Percentiles rank a stretch among this genome's conserved stretches.
Evolutionary conservation across 2,113 vertebrate species (phyloP).

Genomic region (Solenodon paradoxus): DNA sequence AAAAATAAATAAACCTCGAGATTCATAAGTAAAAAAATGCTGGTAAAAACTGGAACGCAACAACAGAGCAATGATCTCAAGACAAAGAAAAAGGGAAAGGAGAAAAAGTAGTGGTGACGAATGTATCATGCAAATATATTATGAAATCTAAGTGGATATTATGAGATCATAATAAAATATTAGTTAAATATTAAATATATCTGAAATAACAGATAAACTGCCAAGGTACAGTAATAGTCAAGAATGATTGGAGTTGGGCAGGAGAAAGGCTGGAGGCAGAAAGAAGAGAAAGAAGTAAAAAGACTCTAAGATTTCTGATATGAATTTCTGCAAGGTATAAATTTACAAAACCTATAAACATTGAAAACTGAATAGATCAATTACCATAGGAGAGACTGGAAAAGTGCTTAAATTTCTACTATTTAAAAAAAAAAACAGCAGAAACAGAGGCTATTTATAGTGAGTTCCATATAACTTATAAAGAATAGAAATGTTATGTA

Average conservation of each 20-base stretch:
- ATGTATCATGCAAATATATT: not conserved
- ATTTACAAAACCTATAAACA: not conserved
- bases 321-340: not conserved
- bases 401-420: not conserved
- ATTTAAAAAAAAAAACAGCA: not conserved
- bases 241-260: not conserved
- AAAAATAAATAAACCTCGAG: not conserved
- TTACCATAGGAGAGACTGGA: not conserved
- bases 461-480: not conserved
- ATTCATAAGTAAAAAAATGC: not conserved
- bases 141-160: not conserved
- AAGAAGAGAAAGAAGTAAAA: not conserved
- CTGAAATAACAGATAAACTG: not conserved
- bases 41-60: not conserved
- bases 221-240: not conserved
- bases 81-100: not conserved
- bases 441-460: not conserved
- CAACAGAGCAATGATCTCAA: not conserved
- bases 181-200: slow-evolving; percentile 14
- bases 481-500: slow-evolving; percentile 47
- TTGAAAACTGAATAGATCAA: not conserved
- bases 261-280: not conserved
- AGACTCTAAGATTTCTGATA: not conserved
- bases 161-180: not conserved
- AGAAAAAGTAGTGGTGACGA: not conserved